Base-by-base conservation (phyloP, 2,888 invertebrate species). In the Ornithoptera alexandrae region DNA sequence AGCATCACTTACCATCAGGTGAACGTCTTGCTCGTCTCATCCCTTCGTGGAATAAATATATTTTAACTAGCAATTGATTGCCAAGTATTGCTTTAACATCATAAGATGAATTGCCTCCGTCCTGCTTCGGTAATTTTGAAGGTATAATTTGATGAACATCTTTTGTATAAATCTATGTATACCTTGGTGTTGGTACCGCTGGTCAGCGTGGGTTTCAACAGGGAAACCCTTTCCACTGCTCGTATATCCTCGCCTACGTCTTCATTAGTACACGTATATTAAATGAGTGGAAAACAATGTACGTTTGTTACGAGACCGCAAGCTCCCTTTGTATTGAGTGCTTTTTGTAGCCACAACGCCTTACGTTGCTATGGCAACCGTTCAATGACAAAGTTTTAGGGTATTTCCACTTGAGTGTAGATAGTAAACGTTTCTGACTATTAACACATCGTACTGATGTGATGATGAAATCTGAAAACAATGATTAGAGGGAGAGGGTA, bases 201-300 rank as follows among this genome's bases (percentile, higher is more conserved):
- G 64, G 42, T 68, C 56, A 63, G 68, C 60, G 39, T 62, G 36
- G 59, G 56, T 69, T 71, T 71, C 69, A 68, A 73, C 75, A 76
- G 73, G 75, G 70, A 69, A 58, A 61, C 17, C 36, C 70, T 67
- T 71, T 70, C 71, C 65, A 73, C 69, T 22, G 72, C 70, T 70
- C 68, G n/a, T 68, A 58, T 24, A 17, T 65, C 61, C 18, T 67
- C 71, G 65, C 71, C 73, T 71, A 70, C 69, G 60, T 57, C 56
- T 69, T 72, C 70, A 72, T 73, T 73, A 68, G 69, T 66, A 42
- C 68, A 17, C 57, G 63, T 53, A 71, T 59, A 61, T 64, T 70
- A 70, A 70, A 67, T 62, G 65, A 30, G 6, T 65, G 7, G 53
- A 57, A 68, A 58, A 67, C 30, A 67, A 61, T 39, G 6, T 50